Evolutionary conservation across 1,140 invertebrate species (phyloP), one percentile per base, ranked within the genome.

Genomic region (Nixonia krombeini): DNA sequence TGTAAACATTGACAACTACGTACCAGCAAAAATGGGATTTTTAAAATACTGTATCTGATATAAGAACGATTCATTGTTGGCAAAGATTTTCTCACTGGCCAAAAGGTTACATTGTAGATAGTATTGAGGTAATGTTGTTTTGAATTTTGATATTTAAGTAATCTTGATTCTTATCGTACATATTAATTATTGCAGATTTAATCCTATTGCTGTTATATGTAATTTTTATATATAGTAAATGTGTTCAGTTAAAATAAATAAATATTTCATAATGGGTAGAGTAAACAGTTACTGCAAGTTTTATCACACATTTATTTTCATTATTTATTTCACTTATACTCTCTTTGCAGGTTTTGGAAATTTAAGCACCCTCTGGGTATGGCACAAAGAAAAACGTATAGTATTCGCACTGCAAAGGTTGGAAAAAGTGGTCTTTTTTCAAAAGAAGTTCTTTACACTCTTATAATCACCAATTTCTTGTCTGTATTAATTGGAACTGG

Each of bases 401-500:
- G 91, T 61, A 92, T 96, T 72, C 91, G 94, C 45, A 90, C 92
- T 71, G 90, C 93, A 12, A 94, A 93, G 79, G 87, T 93, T 56
- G 92, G 92, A 18, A 91, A 92, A 72, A 90, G 89, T 68, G 90
- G 91, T 52, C 87, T 96, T 53, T 96, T 95, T 82, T 95, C 94
- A 33, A 91, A 93, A 74, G 94, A 96, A 86, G 93, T 96, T 35
- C 85, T 97, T 33, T 95, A 96, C 72, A 94, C 95, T 16, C 88
- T 97, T 52, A 90, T 97, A 51, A 86, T 97, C 38, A 95, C 95
- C 46, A 97, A 97, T 86, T 85, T 97, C 38, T 85, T 97, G 12
- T 96, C 95, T 6, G 85, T 97, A 56, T 83, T 97, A 41, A 87
- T 97, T 61, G 95, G 95, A 37, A 93, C 94, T 66, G 95, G 95